Evolutionary conservation across 2,888 invertebrate species (phyloP), one percentile per base, ranked within the genome.

Genomic region (Limulus polyphemus): DNA sequence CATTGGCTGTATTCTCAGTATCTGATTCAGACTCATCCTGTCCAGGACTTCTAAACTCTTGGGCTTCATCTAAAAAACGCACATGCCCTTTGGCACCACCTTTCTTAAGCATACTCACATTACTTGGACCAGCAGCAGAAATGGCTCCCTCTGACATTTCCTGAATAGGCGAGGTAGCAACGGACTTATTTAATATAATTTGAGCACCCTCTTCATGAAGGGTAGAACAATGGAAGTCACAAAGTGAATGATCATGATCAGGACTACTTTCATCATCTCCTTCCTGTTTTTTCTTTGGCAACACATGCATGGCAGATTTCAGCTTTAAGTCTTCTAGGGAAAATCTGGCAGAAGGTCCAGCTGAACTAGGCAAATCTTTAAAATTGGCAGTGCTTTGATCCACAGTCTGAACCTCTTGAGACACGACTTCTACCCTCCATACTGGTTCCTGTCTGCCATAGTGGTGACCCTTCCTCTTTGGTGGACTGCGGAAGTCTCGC

Each of bases 191-290:
- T 16, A 69, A 68, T 57, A 65, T 65, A 51, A 92, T 91, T 75
- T 89, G 71, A 85, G 66, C 91, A 58, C 71, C 71, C 61, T 71
- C 92, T 78, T 92, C 91, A 82, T 93, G 93, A 72, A 93, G 81
- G 69, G 92, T 89, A 80, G 92, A 92, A 79, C 93, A 93, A 78
- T 93, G 93, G 79, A 93, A 93, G 80, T 93, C 93, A 81, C 93
- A 93, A 78, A 92, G 62, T 17, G 70, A 68, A 52, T 68, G 69
- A 66, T 69, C 68, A 55, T 67, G 67, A 49, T 67, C 64, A 47
- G 67, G 65, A 62, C 69, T 68, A 13, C 57, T 58, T 55, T 65
- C 64, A 50, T 63, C 61, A 11, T 57, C 52, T 11, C 56, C 57
- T n/a, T 32, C 32, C 32, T 32, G 32, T 32, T 32, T 32, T 32